phyloP scores from a whole-genome alignment of 2,797 vertebrate genomes.

The Pangasius krempfi region DNA sequence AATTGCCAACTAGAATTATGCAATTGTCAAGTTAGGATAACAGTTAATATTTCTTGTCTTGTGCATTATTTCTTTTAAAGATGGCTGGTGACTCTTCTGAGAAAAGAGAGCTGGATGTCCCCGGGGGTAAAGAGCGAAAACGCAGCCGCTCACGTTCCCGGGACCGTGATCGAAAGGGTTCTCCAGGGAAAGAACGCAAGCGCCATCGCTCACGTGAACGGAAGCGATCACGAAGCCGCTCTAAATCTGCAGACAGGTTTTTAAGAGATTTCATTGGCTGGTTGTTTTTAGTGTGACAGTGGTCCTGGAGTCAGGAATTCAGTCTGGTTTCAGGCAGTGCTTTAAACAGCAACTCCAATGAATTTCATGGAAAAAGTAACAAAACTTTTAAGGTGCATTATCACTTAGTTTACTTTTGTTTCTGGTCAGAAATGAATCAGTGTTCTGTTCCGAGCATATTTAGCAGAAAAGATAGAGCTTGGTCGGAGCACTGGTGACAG shows the following conservation, averaged over 20 bases:
- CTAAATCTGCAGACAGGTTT: constrained; percentile 90
- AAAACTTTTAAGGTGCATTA: background rate
- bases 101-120: constrained; percentile 85
- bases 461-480: background rate
- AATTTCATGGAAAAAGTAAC: background rate
- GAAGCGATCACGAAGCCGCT: constrained; percentile 81
- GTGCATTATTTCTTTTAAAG: constrained; percentile 62
- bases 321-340: background rate
- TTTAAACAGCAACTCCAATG: background rate
- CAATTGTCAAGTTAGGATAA: background rate
- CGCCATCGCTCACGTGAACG: constrained; percentile 88
- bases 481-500: too few species aligned
- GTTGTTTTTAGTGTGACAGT: background rate
- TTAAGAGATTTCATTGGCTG: background rate
- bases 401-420: background rate
- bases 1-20: background rate
- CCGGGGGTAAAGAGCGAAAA: constrained; percentile 78
- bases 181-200: constrained; percentile 86
- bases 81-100: constrained; percentile 91
- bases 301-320: background rate
- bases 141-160: constrained; percentile 80
- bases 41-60: background rate
- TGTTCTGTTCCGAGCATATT: background rate
- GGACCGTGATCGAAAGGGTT: constrained; percentile 85
- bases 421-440: background rate